Evolutionary conservation across 2,797 vertebrate genomes (phyloP), one percentile per base, ranked within the genome.

Genomic region (Florisuga fusca): DNA sequence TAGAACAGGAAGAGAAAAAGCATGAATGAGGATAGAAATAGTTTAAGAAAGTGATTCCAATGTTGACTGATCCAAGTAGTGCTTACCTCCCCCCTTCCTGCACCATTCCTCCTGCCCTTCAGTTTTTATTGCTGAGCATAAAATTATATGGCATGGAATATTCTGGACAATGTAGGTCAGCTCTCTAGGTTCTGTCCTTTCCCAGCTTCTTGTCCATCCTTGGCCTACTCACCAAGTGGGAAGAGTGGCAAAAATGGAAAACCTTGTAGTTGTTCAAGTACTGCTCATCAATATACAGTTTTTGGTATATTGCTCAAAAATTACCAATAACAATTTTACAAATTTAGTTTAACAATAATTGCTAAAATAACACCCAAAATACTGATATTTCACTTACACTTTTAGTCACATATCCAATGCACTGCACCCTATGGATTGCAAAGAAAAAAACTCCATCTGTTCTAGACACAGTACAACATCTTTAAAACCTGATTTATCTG

Each of bases 211-310:
- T 66, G 14, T 26, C 9, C 12, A 14, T 8, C 15, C 43, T 61
- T 5, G 8, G 17, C 12, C 13, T 57, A 9, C 14, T 74, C 0
- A 0, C 3, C 2, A 3, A 9, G 8, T 22, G 1, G n/a, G 8
- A 7, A 53, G 29, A 20, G 10, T 29, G 31, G 23, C 12, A 29
- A 61, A 79, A 85, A n/a, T 6, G 33, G n/a, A 72, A 72, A 69
- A 12, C 4, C 10, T 80, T 76, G 15, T 17, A 34, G 18, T 21
- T 54, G 12, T 38, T 27, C 6, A 58, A 29, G 27, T 45, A 45
- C 12, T 77, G 4, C 2, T 53, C 12, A 61, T 5, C 5, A 57
- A 66, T 81, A 46, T 22, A 22, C 46, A 10, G 46, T 10, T 46
- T 20, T 46, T 46, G 38, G 38, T 41, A 41, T 41, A 41, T 15